Percentiles rank a stretch among this genome's conserved stretches.
Evolutionary conservation across 1,140 invertebrate species (phyloP).

Genomic region (Eufriesea mexicana): DNA sequence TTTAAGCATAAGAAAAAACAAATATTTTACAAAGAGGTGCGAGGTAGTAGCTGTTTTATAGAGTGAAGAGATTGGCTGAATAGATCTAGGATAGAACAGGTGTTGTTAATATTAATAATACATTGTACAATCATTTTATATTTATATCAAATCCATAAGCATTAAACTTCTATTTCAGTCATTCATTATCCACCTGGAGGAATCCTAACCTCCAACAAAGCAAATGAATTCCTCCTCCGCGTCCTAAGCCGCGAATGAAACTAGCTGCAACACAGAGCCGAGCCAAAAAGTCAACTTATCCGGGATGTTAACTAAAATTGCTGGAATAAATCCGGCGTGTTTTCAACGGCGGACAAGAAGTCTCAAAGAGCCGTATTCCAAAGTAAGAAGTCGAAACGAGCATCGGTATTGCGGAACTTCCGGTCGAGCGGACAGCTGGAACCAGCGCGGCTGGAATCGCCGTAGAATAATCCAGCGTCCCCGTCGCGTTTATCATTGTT

Average conservation of each 20-base stretch:
- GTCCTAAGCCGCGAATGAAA: background rate
- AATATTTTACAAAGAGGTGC: too few species aligned
- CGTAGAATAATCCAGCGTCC: constrained; percentile 5
- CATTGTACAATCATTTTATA: too few species aligned
- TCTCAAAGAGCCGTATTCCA: background rate
- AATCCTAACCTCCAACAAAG: too few species aligned
- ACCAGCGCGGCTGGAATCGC: background rate
- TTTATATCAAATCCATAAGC: too few species aligned
- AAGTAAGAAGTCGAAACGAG: background rate
- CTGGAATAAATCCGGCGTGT: background rate
- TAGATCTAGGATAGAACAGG: too few species aligned
- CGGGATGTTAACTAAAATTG: background rate
- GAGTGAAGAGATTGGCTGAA: too few species aligned
- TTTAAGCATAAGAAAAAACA: too few species aligned
- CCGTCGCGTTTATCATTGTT: constrained; percentile 25
- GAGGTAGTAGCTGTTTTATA: too few species aligned
- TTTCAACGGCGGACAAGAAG: background rate
- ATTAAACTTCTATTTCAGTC: too few species aligned
- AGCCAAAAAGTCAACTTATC: background rate
- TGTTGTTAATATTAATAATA: too few species aligned
- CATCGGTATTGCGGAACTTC: background rate
- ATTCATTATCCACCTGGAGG: too few species aligned
- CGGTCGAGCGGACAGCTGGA: background rate
- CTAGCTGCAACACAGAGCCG: background rate
- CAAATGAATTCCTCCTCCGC: fast-evolving